Evolutionary conservation across 2,888 invertebrate species (phyloP).

Genomic region (Neria commutata): DNA sequence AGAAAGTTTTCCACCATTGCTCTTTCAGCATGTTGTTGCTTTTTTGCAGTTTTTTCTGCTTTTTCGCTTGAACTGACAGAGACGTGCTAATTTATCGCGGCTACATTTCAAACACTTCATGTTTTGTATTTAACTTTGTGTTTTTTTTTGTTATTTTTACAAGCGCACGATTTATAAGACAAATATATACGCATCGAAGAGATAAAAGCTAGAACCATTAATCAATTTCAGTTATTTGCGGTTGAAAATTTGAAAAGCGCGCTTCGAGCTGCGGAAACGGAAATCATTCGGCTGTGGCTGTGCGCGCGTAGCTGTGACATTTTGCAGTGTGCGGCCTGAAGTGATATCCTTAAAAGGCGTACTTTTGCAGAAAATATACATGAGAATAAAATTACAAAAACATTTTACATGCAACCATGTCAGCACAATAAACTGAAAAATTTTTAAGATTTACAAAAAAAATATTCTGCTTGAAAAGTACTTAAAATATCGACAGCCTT

Average conservation of each 20-base stretch:
- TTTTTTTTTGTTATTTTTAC: neutral
- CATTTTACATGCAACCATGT: no score
- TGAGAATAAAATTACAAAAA: no score
- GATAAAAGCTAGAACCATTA: constrained; percentile 39
- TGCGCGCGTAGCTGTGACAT: neutral
- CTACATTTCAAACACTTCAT: neutral
- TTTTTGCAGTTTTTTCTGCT: neutral
- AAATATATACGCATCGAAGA: constrained; percentile 8
- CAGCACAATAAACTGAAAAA: no score
- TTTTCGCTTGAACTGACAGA: neutral
- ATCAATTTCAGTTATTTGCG: constrained; percentile 36
- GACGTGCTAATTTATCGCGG: constrained; percentile 15
- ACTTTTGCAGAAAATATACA: no score
- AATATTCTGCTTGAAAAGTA: no score
- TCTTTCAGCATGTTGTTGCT: no score
- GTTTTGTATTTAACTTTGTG: neutral
- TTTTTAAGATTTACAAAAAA: no score
- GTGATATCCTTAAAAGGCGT: no score
- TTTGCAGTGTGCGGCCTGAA: no score
- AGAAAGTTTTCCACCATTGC: no score
- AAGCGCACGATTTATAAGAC: neutral
- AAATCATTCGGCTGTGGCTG: neutral
- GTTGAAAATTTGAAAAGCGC: constrained; percentile 33
- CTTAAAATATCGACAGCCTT: no score
- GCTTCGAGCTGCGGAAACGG: constrained; percentile 6